Evolutionary conservation across 1,140 invertebrate genomes (phyloP), one percentile per base, ranked within the genome.

Genomic region (Wiebesia pumilae): DNA sequence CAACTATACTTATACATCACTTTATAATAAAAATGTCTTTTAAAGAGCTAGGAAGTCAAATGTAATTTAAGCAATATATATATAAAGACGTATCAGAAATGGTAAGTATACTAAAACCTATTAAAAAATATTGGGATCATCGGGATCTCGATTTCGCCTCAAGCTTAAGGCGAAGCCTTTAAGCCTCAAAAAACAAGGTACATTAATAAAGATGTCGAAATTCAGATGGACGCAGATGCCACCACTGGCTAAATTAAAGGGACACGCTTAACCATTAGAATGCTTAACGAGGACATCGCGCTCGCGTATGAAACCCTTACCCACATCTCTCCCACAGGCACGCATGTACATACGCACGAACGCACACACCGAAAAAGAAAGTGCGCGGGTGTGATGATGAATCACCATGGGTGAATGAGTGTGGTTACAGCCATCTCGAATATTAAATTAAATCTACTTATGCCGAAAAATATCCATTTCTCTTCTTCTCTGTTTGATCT

Each of bases 321-420:
- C 71, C 40, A 75, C 71, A 75, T 38, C 40, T 19, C 24, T 38
- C 80, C 79, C 16, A 71, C 38, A 27, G 2, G 4, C 58, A 7
- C 38, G 6, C 65, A 58, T 33, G 6, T 9, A 30, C n/a, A 30
- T 9, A 30, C 40, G 21, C 38, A 21, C 19, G 24, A 24, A 75
- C 71, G 4, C 40, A 43, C 71, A 43, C 71, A 33, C 21, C 67
- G 47, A 51, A 7, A 51, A 33, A 1, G 62, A 58, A 83, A 84
- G 83, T 90, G 90, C 90, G 90, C 90, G 90, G 90, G 90, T 91
- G 90, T 91, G 90, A 90, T 90, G 90, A 91, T 90, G 90, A 90
- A 91, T 91, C 90, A 90, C 88, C 58, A 78, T 65, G 69, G 79
- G 75, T 80, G 62, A 87, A 67, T 77, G 58, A 87, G 83, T 85